Conservation (phyloP, 2,888 invertebrate species). For the Apomyelois bistriatella region DNA sequence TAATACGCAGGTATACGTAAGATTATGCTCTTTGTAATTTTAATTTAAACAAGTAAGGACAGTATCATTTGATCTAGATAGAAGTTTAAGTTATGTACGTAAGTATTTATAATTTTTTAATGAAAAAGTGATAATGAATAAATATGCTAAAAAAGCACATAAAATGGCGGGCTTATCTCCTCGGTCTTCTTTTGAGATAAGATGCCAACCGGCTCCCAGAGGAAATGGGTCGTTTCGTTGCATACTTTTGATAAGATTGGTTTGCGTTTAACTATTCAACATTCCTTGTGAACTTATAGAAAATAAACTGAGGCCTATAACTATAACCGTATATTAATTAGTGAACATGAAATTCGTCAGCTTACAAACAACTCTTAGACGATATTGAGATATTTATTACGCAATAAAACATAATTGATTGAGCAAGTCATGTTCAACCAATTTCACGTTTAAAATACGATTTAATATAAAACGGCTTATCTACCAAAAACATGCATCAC, state of each 20-base stretch:
- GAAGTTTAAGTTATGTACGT: too few relatives aligned
- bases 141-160: not conserved
- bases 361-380: too few relatives aligned
- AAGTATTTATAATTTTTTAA: too few relatives aligned
- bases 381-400: not conserved
- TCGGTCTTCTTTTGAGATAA: slow-evolving; percentile 25
- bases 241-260: slow-evolving; percentile 21
- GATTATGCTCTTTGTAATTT: too few relatives aligned
- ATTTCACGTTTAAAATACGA: not conserved
- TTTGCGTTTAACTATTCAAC: not conserved
- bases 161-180: not conserved
- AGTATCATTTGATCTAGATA: too few relatives aligned
- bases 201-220: slow-evolving; percentile 26
- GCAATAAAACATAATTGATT: not conserved
- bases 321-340: too few relatives aligned
- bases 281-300: not conserved
- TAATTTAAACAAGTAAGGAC: too few relatives aligned
- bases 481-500: not conserved
- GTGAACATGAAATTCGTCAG: too few relatives aligned
- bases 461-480: not conserved
- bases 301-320: not conserved
- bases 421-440: slow-evolving; percentile 1
- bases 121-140: too few relatives aligned
- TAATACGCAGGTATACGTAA: not conserved
- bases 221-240: slow-evolving; percentile 21